Evolutionary conservation across 2,888 invertebrate species (phyloP), one percentile per base, ranked within the genome.

Genomic region (Torymus tubicola): DNA sequence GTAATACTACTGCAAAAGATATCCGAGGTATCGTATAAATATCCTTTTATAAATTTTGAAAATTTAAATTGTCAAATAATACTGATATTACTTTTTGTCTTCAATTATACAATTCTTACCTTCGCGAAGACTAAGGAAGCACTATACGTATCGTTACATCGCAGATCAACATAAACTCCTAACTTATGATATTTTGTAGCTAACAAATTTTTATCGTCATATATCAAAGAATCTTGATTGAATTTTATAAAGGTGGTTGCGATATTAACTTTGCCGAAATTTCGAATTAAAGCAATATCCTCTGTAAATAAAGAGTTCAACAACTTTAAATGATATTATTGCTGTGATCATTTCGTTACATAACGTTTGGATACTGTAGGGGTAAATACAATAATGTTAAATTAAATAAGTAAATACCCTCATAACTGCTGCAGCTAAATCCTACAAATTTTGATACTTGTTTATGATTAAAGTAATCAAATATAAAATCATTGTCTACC

Each of bases 381-480:
- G 8, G 8, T 42, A 42, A 21, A 21, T 21, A 21, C 21, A 21
- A 42, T 42, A 42, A 42, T 8, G 8, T 1, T 42, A 8, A 42
- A 8, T 42, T 8, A 42, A 42, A 42, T 42, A 42, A 8, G 8
- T 42, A 42, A 42, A 42, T 42, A 42, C 42, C 42, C 8, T 42
- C 8, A 42, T 42, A 42, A 42, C 42, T 42, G 42, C 42, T 65
- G 11, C 80, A 80, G 0, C 70, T 70, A 60, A 80, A 80, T 14
- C 69, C 70, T 5, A 65, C 67, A 3, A 80, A 64, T 2, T 42
- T 70, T 12, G 64, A 16, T 21, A 18, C 52, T 8, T 58, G 58
- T 80, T 80, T 80, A 21, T 69, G 65, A 11, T 50, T 58, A 21
- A 80, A 80, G 53, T 80, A 81, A 63, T 81, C 67, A 16, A 72